phyloP scores from a whole-genome alignment of 2,888 invertebrate genomes.

The Euplagia quadripunctaria region DNA sequence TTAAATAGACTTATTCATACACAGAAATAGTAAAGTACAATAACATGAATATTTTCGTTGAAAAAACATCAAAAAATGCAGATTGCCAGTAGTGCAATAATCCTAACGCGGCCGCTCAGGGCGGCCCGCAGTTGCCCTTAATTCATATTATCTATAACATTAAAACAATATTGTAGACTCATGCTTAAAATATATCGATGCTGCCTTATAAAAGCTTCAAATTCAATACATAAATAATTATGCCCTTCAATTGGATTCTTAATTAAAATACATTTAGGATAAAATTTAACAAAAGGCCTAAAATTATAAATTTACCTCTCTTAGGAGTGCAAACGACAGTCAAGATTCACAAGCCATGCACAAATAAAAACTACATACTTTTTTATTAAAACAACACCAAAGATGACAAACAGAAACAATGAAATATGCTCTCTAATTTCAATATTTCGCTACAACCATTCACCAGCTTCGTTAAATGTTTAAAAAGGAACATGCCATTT shows the following conservation, averaged over 20 bases:
- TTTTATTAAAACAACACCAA: not conserved
- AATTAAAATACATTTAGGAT: constrained; percentile 76
- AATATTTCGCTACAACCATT: constrained; percentile 3
- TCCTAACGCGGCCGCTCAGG: constrained; percentile 54
- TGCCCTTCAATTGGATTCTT: constrained; percentile 79
- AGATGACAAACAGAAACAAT: constrained; percentile 6
- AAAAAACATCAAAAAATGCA: constrained; percentile 85
- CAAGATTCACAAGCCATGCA: constrained; percentile 9
- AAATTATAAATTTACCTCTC: constrained; percentile 76
- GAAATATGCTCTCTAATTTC: not conserved
- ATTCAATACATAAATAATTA: constrained; percentile 76
- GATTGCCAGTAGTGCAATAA: constrained; percentile 75
- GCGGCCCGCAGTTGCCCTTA: constrained; percentile 73
- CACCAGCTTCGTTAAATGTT: not conserved
- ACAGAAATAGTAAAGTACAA: constrained; percentile 81
- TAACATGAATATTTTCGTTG: constrained; percentile 83
- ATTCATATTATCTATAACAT: constrained; percentile 75
- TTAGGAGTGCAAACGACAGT: constrained; percentile 71
- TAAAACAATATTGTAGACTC: constrained; percentile 69
- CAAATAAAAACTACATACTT: constrained; percentile 1
- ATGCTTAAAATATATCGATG: constrained; percentile 77
- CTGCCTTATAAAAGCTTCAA: constrained; percentile 74
- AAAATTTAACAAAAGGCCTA: constrained; percentile 74
- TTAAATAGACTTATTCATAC: constrained; percentile 82
- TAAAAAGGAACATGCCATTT: not conserved